phyloP scores from a whole-genome alignment of 2,113 vertebrate genomes.

The Chloropsis hardwickii region DNA sequence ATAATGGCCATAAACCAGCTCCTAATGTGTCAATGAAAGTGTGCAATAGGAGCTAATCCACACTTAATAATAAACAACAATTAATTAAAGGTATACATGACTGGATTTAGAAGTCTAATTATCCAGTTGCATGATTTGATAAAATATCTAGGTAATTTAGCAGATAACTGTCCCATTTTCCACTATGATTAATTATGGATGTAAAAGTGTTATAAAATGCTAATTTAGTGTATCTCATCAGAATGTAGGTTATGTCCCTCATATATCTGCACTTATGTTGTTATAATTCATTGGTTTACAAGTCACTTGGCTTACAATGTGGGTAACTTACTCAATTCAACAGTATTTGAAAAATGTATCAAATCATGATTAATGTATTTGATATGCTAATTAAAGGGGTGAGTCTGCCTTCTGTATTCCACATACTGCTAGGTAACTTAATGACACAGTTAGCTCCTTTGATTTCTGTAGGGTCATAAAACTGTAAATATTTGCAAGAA shows the following conservation, averaged over 20 bases:
- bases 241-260: conserved; percentile 12
- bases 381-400: neutral
- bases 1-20: neutral
- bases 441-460: neutral
- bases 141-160: conserved; percentile 8
- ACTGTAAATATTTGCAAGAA: neutral
- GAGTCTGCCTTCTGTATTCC: neutral
- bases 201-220: conserved; percentile 37
- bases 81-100: conserved; percentile 34
- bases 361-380: neutral
- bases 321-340: neutral
- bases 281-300: neutral
- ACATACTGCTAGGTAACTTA: neutral
- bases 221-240: conserved; percentile 20
- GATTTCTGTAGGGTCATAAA: neutral
- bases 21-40: neutral
- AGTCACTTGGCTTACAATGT: neutral
- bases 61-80: conserved; percentile 15
- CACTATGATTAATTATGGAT: conserved; percentile 29
- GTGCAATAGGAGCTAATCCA: neutral
- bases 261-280: neutral
- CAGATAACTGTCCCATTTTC: neutral
- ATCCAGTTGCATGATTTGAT: conserved; percentile 34
- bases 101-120: conserved; percentile 30
- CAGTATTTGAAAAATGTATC: neutral